A percentile compares a stretch with the other conserved stretches of the same genome.
Conservation (phyloP, 2,888 invertebrate species). For the Pachymerium ferrugineum region DNA sequence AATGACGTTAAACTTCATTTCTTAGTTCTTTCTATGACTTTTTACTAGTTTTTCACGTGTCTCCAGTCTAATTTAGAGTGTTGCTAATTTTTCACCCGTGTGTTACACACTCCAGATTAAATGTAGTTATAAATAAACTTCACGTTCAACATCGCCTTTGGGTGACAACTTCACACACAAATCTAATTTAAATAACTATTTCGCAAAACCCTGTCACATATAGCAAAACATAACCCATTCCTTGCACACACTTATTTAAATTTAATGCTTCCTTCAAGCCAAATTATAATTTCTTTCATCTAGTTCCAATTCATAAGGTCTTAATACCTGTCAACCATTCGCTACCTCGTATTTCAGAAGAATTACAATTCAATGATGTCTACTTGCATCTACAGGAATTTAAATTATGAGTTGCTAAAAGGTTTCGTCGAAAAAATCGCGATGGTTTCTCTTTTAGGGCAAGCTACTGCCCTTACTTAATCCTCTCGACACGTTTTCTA, state of each 20-base stretch:
- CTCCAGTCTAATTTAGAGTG: not conserved
- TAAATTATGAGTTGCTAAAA: not conserved
- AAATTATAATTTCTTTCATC: not conserved
- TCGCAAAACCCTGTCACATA: not conserved
- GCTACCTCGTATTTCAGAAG: not conserved
- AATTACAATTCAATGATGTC: not conserved
- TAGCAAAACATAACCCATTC: not conserved
- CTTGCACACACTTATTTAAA: not conserved
- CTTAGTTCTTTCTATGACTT: too few relatives aligned
- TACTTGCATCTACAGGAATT: not conserved
- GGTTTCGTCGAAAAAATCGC: not conserved
- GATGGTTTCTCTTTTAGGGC: too few relatives aligned
- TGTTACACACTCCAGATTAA: not conserved
- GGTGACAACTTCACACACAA: not conserved
- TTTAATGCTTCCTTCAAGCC: not conserved
- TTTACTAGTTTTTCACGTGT: too few relatives aligned
- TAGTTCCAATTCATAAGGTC: not conserved
- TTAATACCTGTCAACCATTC: not conserved
- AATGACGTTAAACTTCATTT: too few relatives aligned
- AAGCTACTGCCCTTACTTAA: not conserved
- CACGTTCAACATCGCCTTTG: not conserved
- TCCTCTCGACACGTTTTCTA: not conserved
- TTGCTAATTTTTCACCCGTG: not conserved
- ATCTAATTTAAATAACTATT: not conserved
- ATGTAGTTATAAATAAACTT: not conserved